Percentiles rank a stretch among this genome's conserved stretches.
Conservation (phyloP, 2,797 vertebrate species). For the Rhinogobio ventralis region DNA sequence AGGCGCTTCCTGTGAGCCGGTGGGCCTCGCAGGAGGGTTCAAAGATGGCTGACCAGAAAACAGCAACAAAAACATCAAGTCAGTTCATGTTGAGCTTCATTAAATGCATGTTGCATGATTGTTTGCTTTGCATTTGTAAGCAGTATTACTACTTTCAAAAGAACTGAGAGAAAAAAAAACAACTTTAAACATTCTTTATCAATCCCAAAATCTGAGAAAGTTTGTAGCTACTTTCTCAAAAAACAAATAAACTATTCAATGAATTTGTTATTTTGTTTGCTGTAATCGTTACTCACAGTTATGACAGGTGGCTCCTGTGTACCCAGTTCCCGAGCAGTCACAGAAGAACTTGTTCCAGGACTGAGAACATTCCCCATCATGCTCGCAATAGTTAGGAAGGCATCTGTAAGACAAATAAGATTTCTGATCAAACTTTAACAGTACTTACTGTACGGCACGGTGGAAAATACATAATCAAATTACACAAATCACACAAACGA, state of each 20-base stretch:
- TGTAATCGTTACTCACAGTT: constrained; percentile 82
- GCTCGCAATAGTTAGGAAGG: constrained; percentile 90
- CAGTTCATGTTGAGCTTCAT: not conserved
- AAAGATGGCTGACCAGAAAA: constrained; percentile 72
- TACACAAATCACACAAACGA: constrained; percentile 22
- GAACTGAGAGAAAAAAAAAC: not conserved
- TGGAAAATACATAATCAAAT: constrained; percentile 5
- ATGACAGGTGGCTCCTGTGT: constrained; percentile 88
- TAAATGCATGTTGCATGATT: no score
- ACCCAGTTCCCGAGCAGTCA: constrained; percentile 86
- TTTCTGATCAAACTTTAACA: not conserved
- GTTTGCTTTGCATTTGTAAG: not conserved
- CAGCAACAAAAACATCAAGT: constrained; percentile 26
- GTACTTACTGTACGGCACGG: not conserved
- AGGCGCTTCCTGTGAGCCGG: constrained; percentile 75
- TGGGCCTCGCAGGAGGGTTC: constrained; percentile 80
- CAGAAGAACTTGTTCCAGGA: constrained; percentile 89
- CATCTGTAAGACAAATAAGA: constrained; percentile 76
- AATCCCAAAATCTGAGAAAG: not conserved
- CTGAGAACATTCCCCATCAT: constrained; percentile 87
- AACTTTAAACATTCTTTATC: not conserved
- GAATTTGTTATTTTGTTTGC: not conserved
- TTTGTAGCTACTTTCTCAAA: not conserved
- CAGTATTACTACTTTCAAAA: not conserved
- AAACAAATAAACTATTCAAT: not conserved